Evolutionary conservation across 2,797 vertebrate genomes (phyloP), one percentile per base, ranked within the genome.

Genomic region (Eurystomus glaucurus): DNA sequence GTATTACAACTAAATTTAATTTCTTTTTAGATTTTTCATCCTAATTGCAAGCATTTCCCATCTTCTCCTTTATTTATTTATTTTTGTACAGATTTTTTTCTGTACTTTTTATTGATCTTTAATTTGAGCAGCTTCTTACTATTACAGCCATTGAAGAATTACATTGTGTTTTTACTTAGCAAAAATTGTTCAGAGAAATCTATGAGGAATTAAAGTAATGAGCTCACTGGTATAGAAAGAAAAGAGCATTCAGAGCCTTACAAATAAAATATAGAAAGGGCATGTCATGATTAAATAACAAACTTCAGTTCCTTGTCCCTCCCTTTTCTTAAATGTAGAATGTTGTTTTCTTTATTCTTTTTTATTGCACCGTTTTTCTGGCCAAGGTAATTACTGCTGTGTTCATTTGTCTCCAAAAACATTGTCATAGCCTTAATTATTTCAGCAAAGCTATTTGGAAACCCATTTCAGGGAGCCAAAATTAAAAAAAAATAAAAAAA

Each of bases 1-100:
- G 98, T 99, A 99, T 99, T 99, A 98, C 98, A 99, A 99, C 96
- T 98, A 98, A 99, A 99, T 99, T 98, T 99, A 98, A 99, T 99
- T 99, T 99, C 97, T 98, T 99, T 99, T 98, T 96, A 96, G 97
- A 98, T 99, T 99, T 99, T 99, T 99, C 98, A 98, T 99, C 96
- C 98, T 99, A 99, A 99, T 99, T 99, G 98, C 96, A 96, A 98
- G 97, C 98, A 98, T 98, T 98, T 98, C 97, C 97, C 91, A 87
- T 88, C 77, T 97, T 96, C 92, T 93, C 97, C 95, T 96, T 97
- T 96, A 96, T 98, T 97, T 97, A 95, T 97, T 98, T 97, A 97
- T 97, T 98, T 99, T 96, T 86, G 94, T 92, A 89, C 85, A 97
- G 93, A 97, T 95, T 98, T 97, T 96, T 97, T 96, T 26, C 89